Base-by-base conservation (phyloP, 2,797 vertebrate species). In the Muscicapa comitata region DNA sequence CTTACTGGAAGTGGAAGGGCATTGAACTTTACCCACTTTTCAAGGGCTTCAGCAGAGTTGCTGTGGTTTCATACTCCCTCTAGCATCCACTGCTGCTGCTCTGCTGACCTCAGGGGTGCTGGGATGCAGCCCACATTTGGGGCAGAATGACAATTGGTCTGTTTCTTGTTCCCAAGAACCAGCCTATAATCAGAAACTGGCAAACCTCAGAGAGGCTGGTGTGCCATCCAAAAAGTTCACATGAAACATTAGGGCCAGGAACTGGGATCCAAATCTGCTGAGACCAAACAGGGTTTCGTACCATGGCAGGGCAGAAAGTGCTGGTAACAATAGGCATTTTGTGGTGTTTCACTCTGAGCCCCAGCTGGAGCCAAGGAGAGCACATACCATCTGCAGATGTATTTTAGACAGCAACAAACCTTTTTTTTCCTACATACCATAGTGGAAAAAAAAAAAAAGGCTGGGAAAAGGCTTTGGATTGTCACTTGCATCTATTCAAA, bases 181-280 rank as follows among this genome's bases (percentile, higher is more conserved):
- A 94, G 29, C 53, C 93, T 96, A n/a, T 92, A 95, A 95, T 95
- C 93, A 96, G 80, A 85, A 91, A 68, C 65, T 90, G 88, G 86
- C 68, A 96, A 93, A 80, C 88, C 84, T 79, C 93, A 87, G 71
- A 42, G 88, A 74, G 57, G 68, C 48, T 87, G 29, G 50, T 65
- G 38, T 68, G 38, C 58, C 84, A 80, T 89, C 77, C 92, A 79
- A 77, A 92, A 77, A 54, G 71, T 65, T 93, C 84, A 54, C 79
- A 91, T n/a, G 80, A 80, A 93, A 85, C 42, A 7, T 43, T 33
- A 50, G 29, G 59, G 92, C 65, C 45, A 43, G 71, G 77, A 86
- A 53, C 53, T 2, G 2, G 71, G 59, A 62, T 94, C 42, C 80
- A 92, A 92, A 79, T 77, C 65, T 74, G 53, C 61, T 51, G 57